Evolutionary conservation across 2,888 invertebrate species (phyloP).

Genomic region (Hanleya hanleyi): DNA sequence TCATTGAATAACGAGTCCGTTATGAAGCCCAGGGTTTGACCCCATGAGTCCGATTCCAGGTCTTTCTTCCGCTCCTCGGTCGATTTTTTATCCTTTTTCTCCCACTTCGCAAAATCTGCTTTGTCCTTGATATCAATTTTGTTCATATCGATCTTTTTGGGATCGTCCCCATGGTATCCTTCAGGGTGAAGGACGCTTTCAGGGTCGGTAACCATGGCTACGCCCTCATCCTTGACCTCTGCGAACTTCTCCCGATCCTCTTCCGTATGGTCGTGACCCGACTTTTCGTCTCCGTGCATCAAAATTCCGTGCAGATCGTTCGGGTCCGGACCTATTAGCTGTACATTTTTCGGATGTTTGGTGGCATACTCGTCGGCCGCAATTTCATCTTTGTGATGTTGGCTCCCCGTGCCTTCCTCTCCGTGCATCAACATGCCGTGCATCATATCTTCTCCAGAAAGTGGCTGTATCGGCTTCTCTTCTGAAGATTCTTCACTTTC

Average conservation of each 20-base stretch:
- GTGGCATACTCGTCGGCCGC: background rate
- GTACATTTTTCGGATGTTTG: background rate
- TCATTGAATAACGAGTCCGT: slow-evolving; percentile 21
- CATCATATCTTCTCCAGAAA: slow-evolving; percentile 39
- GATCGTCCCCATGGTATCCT: background rate
- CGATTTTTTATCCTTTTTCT: slow-evolving; percentile 6
- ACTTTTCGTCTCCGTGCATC: slow-evolving; percentile 50
- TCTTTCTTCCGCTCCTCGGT: background rate
- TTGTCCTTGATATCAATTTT: background rate
- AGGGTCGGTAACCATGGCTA: background rate
- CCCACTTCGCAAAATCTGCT: background rate
- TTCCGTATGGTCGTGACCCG: slow-evolving; percentile 42
- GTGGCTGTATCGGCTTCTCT: slow-evolving; percentile 6
- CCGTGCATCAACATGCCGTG: slow-evolving; percentile 49
- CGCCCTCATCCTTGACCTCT: background rate
- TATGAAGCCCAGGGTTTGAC: slow-evolving; percentile 21
- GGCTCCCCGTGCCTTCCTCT: slow-evolving; percentile 19
- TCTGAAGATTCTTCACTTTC: background rate
- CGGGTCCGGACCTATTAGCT: background rate
- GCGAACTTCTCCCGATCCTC: slow-evolving; percentile 41
- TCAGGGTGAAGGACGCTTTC: background rate
- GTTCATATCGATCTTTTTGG: background rate
- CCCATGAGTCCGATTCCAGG: background rate
- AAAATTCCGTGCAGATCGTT: slow-evolving; percentile 47
- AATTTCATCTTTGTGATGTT: slow-evolving; percentile 24